A percentile compares a stretch with the other conserved stretches of the same genome.
Conservation (phyloP, 2,888 invertebrate species). For the Pammene fasciana region DNA sequence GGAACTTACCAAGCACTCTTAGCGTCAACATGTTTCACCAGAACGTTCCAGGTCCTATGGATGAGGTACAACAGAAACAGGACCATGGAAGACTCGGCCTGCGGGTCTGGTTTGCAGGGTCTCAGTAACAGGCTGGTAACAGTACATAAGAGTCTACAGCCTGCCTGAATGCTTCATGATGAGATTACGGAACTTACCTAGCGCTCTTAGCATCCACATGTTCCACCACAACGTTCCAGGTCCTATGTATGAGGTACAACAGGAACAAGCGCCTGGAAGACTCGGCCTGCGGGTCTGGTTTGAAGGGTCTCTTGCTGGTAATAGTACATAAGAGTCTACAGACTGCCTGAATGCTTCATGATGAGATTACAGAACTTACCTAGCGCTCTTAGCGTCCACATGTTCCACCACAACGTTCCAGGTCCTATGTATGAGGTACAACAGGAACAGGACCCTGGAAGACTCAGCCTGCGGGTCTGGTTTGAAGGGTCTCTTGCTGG, state of each 20-base stretch:
- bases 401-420: slow-evolving; percentile 87
- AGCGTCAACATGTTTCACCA: slow-evolving; percentile 84
- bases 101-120: slow-evolving; percentile 62
- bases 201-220: slow-evolving; percentile 84
- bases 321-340: too few relatives aligned
- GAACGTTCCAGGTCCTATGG: slow-evolving; percentile 87
- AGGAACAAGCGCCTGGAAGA: slow-evolving; percentile 85
- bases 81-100: slow-evolving; percentile 83
- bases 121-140: too few relatives aligned
- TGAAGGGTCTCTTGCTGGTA: slow-evolving; percentile 64
- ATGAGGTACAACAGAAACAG: slow-evolving; percentile 87
- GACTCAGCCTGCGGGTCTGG: slow-evolving; percentile 78
- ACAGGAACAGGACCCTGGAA: slow-evolving; percentile 84
- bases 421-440: slow-evolving; percentile 88
- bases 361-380: slow-evolving; percentile 54
- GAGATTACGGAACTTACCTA: slow-evolving; percentile 57
- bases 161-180: too few relatives aligned
- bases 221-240: slow-evolving; percentile 87
- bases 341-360: too few relatives aligned
- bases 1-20: slow-evolving; percentile 48
- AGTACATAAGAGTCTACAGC: too few relatives aligned
- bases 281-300: slow-evolving; percentile 73
- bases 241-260: slow-evolving; percentile 87
- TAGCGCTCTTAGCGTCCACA: slow-evolving; percentile 82
- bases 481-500: slow-evolving; percentile 63